phyloP scores from a whole-genome alignment of 2,888 invertebrate species.

The Phaedon cochleariae region DNA sequence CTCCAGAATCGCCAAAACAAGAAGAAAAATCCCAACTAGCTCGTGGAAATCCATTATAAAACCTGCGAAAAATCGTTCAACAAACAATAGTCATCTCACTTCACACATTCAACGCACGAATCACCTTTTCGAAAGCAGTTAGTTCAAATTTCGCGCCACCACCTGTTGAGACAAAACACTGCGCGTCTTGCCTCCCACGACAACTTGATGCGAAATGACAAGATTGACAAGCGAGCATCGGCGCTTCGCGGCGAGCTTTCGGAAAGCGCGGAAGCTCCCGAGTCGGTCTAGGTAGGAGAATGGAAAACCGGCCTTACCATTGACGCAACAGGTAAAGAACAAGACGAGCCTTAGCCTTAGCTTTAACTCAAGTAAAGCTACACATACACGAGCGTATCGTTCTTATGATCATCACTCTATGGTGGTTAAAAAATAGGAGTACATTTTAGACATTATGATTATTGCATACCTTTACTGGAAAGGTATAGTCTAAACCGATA shows the following conservation, averaged over 20 bases:
- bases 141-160: slow-evolving; percentile 42
- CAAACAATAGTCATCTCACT: background rate
- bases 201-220: slow-evolving; percentile 43
- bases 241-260: slow-evolving; percentile 27
- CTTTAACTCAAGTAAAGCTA: background rate
- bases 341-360: background rate
- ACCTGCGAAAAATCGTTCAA: background rate
- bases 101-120: background rate
- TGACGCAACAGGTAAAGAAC: background rate
- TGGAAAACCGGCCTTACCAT: background rate
- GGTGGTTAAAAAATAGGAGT: no score
- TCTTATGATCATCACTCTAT: background rate
- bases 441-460: no score
- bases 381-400: background rate
- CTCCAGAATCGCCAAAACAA: background rate
- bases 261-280: background rate
- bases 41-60: background rate
- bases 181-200: slow-evolving; percentile 38
- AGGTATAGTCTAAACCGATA: no score
- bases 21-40: background rate
- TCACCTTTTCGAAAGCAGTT: slow-evolving; percentile 26
- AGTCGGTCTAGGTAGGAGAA: background rate
- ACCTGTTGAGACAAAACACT: slow-evolving; percentile 43
- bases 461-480: no score
- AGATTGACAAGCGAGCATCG: slow-evolving; percentile 42